phyloP scores from a whole-genome alignment of 2,113 vertebrate species.

The Bubo bubo region DNA sequence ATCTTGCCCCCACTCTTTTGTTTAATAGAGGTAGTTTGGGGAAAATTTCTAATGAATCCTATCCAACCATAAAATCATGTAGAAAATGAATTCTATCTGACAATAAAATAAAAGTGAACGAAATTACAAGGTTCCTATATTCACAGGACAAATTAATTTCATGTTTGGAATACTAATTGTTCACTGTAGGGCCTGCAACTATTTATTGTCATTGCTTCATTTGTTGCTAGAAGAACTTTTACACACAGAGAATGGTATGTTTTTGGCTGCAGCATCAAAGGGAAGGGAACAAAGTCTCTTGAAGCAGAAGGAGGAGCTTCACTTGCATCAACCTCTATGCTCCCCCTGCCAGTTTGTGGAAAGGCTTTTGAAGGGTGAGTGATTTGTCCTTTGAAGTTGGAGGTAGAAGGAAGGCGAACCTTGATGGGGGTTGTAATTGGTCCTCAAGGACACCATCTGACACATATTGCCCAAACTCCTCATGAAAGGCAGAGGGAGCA shows the following conservation, averaged over 20 bases:
- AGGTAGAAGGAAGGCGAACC: background rate
- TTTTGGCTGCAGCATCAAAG: background rate
- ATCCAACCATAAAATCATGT: constrained; percentile 82
- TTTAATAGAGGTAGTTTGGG: constrained; percentile 63
- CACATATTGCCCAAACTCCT: background rate
- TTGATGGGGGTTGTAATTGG: background rate
- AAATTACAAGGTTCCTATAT: constrained; percentile 77
- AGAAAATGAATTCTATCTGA: constrained; percentile 79
- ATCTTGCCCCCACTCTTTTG: constrained; percentile 19
- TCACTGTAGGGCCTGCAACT: constrained; percentile 3
- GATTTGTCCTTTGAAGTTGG: background rate
- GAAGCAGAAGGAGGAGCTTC: background rate
- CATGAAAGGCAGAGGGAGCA: background rate
- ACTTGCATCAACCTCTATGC: background rate
- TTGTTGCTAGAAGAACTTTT: background rate
- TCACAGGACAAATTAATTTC: constrained; percentile 80
- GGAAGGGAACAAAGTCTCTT: background rate
- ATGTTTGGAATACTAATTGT: constrained; percentile 83
- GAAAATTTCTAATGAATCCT: constrained; percentile 76
- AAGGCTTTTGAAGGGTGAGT: background rate
- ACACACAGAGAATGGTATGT: background rate
- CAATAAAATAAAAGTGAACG: constrained; percentile 83
- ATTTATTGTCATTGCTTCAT: background rate
- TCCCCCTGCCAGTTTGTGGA: background rate
- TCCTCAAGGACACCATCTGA: background rate